These are phyloP conservation scores for Ernsta delagoae DNA, from an alignment of 2,888 invertebrate species.

Conservation along the genomic window DNA sequence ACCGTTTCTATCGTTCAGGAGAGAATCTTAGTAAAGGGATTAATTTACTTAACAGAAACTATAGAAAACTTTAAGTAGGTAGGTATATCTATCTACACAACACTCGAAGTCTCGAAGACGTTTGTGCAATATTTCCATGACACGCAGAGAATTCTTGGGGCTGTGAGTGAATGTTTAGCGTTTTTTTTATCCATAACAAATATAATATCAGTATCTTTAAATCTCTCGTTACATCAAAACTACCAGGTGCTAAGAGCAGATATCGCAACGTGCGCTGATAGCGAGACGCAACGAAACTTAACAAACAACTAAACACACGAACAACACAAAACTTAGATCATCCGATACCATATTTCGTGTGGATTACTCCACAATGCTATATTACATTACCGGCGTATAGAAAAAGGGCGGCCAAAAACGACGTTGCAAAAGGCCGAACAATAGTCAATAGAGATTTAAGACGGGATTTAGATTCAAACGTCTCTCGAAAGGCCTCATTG, in stretches of 20 bases:
- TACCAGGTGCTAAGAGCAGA: constrained; percentile 42
- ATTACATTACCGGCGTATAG: constrained; percentile 70
- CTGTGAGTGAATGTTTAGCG: too few relatives aligned
- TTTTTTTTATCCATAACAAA: not conserved
- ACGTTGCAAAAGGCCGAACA: constrained; percentile 61
- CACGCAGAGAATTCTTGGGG: too few relatives aligned
- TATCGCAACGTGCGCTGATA: not conserved
- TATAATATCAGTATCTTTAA: not conserved
- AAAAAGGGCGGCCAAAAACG: constrained; percentile 57
- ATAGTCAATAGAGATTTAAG: constrained; percentile 75
- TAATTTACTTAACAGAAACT: too few relatives aligned
- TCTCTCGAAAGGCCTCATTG: constrained; percentile 62
- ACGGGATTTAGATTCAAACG: constrained; percentile 79
- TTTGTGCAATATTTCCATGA: too few relatives aligned
- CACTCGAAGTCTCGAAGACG: too few relatives aligned
- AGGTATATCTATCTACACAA: too few relatives aligned
- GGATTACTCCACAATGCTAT: constrained; percentile 67
- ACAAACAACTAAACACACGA: constrained; percentile 31
- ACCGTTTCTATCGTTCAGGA: too few relatives aligned
- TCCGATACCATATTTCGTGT: constrained; percentile 63
- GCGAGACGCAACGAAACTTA: constrained; percentile 7
- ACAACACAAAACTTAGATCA: constrained; percentile 54
- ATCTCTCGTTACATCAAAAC: constrained; percentile 22
- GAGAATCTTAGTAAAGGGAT: too few relatives aligned
- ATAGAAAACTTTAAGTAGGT: too few relatives aligned